Conservation (phyloP, 2,888 invertebrate species). For the Drosophila buzzatii region DNA sequence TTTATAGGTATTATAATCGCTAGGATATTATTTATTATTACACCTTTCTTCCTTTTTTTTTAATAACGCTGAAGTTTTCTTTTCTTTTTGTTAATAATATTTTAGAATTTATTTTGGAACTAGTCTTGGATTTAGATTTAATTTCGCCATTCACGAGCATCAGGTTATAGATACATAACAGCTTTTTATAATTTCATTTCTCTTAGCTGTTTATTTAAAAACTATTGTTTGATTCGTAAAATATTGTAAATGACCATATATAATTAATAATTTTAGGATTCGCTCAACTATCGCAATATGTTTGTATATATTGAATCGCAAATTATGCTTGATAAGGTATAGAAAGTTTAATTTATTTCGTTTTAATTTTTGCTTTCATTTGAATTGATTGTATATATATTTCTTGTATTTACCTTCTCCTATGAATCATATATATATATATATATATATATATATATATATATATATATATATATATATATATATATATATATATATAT, state of each 20-base stretch:
- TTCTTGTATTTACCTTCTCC: slow-evolving; percentile 74
- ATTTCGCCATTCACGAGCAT: slow-evolving; percentile 27
- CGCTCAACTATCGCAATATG: slow-evolving; percentile 63
- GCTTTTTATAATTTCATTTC: slow-evolving; percentile 11
- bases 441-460: slow-evolving; percentile 69
- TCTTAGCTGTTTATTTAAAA: slow-evolving; percentile 47
- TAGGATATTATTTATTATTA: slow-evolving; percentile 48
- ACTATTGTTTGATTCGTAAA: slow-evolving; percentile 59
- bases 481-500: no score
- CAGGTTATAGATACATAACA: slow-evolving; percentile 42
- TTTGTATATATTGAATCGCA: slow-evolving; percentile 70
- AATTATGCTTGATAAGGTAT: slow-evolving; percentile 74
- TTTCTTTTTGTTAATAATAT: slow-evolving; percentile 30
- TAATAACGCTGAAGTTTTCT: slow-evolving; percentile 33
- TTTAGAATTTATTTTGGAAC: slow-evolving; percentile 39
- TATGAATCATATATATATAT: slow-evolving; percentile 76
- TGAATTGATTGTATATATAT: slow-evolving; percentile 69
- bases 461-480: slow-evolving; percentile 14
- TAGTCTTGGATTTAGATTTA: slow-evolving; percentile 57
- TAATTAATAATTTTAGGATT: slow-evolving; percentile 49
- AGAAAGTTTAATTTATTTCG: slow-evolving; percentile 65
- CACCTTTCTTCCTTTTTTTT: not conserved
- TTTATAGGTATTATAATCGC: slow-evolving; percentile 40
- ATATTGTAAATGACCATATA: slow-evolving; percentile 67
- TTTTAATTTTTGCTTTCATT: slow-evolving; percentile 22